Evolutionary conservation across 2,797 vertebrate species (phyloP).

Genomic region (Cryptoprocta ferox): DNA sequence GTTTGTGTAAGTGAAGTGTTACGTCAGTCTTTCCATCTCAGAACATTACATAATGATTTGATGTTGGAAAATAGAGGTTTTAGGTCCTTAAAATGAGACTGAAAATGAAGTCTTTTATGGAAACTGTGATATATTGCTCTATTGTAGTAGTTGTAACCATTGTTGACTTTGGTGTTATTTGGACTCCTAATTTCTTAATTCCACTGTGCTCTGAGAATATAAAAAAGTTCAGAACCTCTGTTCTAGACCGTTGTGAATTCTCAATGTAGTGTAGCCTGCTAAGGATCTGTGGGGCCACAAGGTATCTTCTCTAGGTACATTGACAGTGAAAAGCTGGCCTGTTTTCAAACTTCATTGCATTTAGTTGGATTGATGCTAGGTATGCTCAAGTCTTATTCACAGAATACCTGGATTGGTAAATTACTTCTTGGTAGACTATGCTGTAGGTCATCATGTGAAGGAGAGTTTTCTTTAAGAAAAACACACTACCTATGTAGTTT

Average conservation of each 20-base stretch:
- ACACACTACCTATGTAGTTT: not conserved
- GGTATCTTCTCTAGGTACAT: not conserved
- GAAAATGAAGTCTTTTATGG: not conserved
- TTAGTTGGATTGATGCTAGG: not conserved
- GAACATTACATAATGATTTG: not conserved
- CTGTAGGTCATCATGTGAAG: not conserved
- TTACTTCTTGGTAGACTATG: not conserved
- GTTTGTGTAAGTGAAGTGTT: not conserved
- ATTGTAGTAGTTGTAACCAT: not conserved
- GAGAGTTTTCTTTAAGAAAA: slow-evolving; percentile 40
- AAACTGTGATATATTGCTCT: not conserved
- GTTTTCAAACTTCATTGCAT: not conserved
- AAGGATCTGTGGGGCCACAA: not conserved
- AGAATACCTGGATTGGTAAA: not conserved
- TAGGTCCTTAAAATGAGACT: not conserved
- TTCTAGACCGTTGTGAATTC: not conserved
- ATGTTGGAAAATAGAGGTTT: not conserved
- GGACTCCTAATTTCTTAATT: slow-evolving; percentile 38
- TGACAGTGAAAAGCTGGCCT: not conserved
- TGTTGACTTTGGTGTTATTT: not conserved
- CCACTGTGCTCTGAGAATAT: not conserved
- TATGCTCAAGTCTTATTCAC: not conserved
- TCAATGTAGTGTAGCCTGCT: not conserved
- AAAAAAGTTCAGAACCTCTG: not conserved
- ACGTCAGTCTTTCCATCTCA: not conserved